These are phyloP conservation scores for Pempheris klunzingeri DNA, from an alignment of 2,797 vertebrate genomes.

Conservation along the genomic window DNA sequence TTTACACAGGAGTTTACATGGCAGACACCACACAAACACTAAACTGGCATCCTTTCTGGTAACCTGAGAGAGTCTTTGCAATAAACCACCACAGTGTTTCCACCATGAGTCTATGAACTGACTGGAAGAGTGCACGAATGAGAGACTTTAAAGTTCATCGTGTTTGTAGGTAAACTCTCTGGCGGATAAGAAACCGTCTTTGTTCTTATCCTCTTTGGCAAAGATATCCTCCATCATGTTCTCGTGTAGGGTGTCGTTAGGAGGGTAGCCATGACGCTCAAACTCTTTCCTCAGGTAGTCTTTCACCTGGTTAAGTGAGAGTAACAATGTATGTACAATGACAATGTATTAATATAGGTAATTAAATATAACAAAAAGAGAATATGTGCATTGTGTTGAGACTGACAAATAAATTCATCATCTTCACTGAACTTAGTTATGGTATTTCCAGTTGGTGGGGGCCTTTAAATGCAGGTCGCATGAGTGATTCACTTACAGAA, in stretches of 20 bases:
- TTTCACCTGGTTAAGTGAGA: constrained; percentile 88
- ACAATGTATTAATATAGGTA: too few species aligned
- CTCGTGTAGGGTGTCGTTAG: constrained; percentile 95
- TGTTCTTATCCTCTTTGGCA: constrained; percentile 94
- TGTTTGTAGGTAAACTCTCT: constrained; percentile 97
- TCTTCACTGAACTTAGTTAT: background rate
- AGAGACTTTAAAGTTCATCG: constrained; percentile 90
- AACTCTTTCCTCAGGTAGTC: constrained; percentile 95
- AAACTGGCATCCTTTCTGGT: constrained; percentile 1
- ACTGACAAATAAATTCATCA: background rate
- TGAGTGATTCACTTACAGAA: background rate
- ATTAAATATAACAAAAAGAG: background rate
- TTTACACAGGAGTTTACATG: background rate
- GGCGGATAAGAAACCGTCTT: constrained; percentile 95
- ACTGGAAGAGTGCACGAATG: background rate
- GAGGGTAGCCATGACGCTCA: constrained; percentile 91
- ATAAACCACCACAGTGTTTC: constrained; percentile 6
- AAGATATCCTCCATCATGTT: constrained; percentile 95
- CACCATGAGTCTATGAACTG: background rate
- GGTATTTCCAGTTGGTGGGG: background rate
- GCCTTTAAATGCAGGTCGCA: background rate
- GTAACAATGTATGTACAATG: too few species aligned
- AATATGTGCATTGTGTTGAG: background rate
- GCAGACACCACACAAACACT: constrained; percentile 11
- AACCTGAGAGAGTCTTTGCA: constrained; percentile 38